Conservation (phyloP, 2,113 vertebrate genomes). For the Oncorhynchus nerka region DNA sequence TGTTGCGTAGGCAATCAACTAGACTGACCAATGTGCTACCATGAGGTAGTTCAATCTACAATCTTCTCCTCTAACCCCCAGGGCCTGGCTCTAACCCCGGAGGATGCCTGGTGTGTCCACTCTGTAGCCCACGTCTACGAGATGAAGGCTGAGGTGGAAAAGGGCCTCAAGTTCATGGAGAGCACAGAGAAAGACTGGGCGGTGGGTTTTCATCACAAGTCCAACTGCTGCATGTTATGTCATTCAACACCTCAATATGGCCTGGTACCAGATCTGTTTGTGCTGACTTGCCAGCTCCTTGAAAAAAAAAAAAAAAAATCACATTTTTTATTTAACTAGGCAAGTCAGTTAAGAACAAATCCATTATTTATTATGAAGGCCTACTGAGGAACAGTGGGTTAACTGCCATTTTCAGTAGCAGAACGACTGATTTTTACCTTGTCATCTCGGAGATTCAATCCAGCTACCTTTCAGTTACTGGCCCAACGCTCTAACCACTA, state of each 20-base stretch:
- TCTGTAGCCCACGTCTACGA: conserved; percentile 88
- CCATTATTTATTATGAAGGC: no score
- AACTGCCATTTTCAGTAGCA: no score
- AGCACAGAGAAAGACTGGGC: conserved; percentile 84
- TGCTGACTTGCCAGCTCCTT: neutral
- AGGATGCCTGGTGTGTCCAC: conserved; percentile 88
- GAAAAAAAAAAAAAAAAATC: no score
- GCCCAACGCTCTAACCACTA: no score
- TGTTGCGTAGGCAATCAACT: neutral
- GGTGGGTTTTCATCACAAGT: conserved; percentile 62
- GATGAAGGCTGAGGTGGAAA: conserved; percentile 86
- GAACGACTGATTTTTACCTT: no score
- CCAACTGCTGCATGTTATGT: neutral
- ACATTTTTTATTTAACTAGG: no score
- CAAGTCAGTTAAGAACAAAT: no score
- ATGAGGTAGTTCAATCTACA: neutral
- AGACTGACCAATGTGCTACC: neutral
- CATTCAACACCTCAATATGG: neutral
- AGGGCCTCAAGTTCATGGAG: conserved; percentile 86
- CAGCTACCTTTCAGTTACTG: no score
- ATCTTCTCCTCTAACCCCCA: conserved; percentile 42
- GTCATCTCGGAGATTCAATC: no score
- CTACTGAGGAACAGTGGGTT: no score
- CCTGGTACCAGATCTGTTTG: neutral
- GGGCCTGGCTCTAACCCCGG: conserved; percentile 79